Percentiles rank a stretch among this genome's conserved stretches.
phyloP scores from a whole-genome alignment of 2,113 vertebrate genomes.

The Tragulus kanchil region DNA sequence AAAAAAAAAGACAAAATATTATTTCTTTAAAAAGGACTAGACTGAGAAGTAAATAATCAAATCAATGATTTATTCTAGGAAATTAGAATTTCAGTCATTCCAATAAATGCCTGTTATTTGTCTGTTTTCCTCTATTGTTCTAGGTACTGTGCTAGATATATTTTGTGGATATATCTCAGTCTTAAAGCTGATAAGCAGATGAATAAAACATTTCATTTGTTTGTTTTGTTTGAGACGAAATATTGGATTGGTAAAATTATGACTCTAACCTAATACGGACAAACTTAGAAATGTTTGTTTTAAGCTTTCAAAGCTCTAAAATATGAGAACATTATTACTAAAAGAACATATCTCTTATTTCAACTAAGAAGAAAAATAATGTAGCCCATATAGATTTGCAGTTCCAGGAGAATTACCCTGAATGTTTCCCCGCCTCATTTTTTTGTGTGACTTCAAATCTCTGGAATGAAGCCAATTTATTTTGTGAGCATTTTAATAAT shows the following conservation, averaged over 20 bases:
- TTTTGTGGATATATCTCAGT: neutral
- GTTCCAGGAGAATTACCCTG: neutral
- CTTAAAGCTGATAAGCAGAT: neutral
- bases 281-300: neutral
- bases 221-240: neutral
- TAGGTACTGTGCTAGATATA: neutral
- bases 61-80: neutral
- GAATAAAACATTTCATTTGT: neutral
- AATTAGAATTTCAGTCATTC: neutral
- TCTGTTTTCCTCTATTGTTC: neutral
- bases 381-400: neutral
- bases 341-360: neutral
- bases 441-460: neutral
- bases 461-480: constrained; percentile 65
- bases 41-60: neutral
- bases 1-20: neutral
- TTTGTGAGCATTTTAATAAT: constrained; percentile 70
- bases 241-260: neutral
- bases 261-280: neutral
- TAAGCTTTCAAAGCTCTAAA: constrained; percentile 32
- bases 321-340: neutral
- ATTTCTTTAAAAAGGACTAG: neutral
- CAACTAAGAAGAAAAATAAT: neutral
- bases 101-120: neutral
- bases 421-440: neutral